Base-by-base conservation (phyloP, 1,140 invertebrate genomes). In the Epicauta chinensis region DNA sequence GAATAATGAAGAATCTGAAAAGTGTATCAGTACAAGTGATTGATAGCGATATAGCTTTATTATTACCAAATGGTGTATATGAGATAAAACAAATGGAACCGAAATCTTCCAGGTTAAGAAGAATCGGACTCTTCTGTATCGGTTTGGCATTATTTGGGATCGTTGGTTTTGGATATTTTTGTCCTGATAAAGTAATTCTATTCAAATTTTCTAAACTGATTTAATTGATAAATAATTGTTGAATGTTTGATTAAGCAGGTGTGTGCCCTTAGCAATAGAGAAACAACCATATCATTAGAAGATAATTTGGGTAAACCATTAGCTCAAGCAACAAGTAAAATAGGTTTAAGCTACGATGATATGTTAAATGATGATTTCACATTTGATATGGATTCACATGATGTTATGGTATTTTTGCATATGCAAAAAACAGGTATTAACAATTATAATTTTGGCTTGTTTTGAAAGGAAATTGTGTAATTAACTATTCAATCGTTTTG, bases 381-480 rank as follows among this genome's bases (percentile, higher is more conserved):
- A 58, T 92, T 92, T 73, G 86, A 92, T 68, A 87, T 95, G 66
- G 85, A 90, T 67, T 87, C 85, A 5, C 84, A 90, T 62, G 96
- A 98, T 77, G 95, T 98, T 13, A 89, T 99, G 76, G 94, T 99
- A 13, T 98, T 98, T 71, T 74, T 99, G 36, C 96, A 99, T 69
- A 97, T 98, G 73, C 96, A 98, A 73, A 98, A 99, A 72, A 93
- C 89, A 57, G 88, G 88, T 69, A 54, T 23, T 5, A 7, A 66
- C 7, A 5, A 3, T 23, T 23, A 23, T n/a, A n/a, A n/a, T n/a
- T n/a, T n/a, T n/a, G n/a, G n/a, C n/a, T n/a, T n/a, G n/a, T n/a
- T n/a, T n/a, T n/a, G n/a, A n/a, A n/a, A n/a, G n/a, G n/a, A n/a
- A n/a, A n/a, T n/a, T n/a, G n/a, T n/a, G n/a, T n/a, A n/a, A n/a